Base-by-base conservation (phyloP, 92 coral and sea anemone genomes). In the Anthopleura xanthogrammica region DNA sequence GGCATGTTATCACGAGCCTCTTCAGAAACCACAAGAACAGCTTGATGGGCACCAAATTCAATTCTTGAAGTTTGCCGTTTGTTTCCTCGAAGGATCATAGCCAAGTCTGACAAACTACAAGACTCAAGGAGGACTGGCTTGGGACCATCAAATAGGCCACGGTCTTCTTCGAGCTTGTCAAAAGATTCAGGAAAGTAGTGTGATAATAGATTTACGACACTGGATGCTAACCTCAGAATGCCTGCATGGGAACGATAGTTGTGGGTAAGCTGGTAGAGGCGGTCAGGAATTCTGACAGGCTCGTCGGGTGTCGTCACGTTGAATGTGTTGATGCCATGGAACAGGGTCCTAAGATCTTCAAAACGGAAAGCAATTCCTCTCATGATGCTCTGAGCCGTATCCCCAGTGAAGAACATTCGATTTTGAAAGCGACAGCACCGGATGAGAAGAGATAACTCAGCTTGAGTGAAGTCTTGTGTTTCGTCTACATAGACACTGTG, bases 361-460 rank as follows among this genome's bases (percentile, higher is more conserved):
- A 96, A 96, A 29, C 99, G 95, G 85, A 96, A 94, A 2, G 99
- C 98, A 41, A 96, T 90, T 29, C 99, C 99, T 87, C 98, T 86
- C 99, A 96, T 96, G 77, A 96, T 94, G 78, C 99, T 96, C 80
- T 96, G 99, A 3, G 99, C 99, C 0, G 99, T 96, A 86, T 96
- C 99, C 22, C 99, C 99, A 54, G 99, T 96, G 81, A 96, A 94
- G 81, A 96, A 96, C 65, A 96, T 83, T 39, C 93, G 87, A 76
- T 96, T 92, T 29, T 94, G 99, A 86, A 92, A 83, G 52, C 98
- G 96, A 60, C 98, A 92, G 76, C 98, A 94, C 43, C 94, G 95
- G 58, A 96, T 96, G 23, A 96, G 87, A n/a, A 96, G 79, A 16
- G 92, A 89, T 79, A 96, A 77, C 80, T 96, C 99, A 11, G 99